A percentile compares a stretch with the other conserved stretches of the same genome.
Evolutionary conservation across 2,888 invertebrate species (phyloP).

Genomic region (Habrosyne pyritoides): DNA sequence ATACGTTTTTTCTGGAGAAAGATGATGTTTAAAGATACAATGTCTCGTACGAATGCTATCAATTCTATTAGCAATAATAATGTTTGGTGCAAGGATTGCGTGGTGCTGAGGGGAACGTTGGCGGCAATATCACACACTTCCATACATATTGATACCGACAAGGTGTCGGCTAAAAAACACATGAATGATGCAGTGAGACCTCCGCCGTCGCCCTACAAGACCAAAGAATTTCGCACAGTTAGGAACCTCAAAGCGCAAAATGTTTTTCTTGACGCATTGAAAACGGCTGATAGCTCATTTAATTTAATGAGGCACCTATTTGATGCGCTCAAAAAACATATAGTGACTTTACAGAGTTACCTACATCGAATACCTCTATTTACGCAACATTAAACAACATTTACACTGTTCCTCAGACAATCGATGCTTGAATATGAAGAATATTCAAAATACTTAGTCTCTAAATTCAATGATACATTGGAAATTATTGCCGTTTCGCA

Average conservation of each 20-base stretch:
- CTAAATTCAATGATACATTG: neutral
- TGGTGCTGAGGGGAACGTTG: conserved; percentile 29
- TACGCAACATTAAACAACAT: neutral
- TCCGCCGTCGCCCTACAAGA: conserved; percentile 70
- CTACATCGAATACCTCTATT: conserved; percentile 11
- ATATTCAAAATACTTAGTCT: neutral
- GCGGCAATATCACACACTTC: conserved; percentile 66
- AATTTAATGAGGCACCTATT: conserved; percentile 69
- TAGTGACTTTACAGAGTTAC: conserved; percentile 22
- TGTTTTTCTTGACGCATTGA: conserved; percentile 66
- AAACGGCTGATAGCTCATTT: conserved; percentile 76
- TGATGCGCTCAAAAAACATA: conserved; percentile 23
- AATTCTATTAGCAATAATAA: neutral
- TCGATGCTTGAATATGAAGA: neutral
- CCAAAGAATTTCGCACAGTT: conserved; percentile 76
- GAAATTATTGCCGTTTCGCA: neutral
- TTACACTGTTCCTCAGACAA: neutral
- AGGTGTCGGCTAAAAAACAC: conserved; percentile 78
- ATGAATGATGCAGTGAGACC: conserved; percentile 82
- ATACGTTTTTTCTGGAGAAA: neutral
- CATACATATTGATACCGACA: conserved; percentile 78
- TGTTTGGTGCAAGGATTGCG: conserved; percentile 9
- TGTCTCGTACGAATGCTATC: neutral
- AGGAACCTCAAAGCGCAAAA: conserved; percentile 62
- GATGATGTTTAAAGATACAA: neutral